phyloP scores from a whole-genome alignment of 2,888 invertebrate species.

The Eurois occulta region DNA sequence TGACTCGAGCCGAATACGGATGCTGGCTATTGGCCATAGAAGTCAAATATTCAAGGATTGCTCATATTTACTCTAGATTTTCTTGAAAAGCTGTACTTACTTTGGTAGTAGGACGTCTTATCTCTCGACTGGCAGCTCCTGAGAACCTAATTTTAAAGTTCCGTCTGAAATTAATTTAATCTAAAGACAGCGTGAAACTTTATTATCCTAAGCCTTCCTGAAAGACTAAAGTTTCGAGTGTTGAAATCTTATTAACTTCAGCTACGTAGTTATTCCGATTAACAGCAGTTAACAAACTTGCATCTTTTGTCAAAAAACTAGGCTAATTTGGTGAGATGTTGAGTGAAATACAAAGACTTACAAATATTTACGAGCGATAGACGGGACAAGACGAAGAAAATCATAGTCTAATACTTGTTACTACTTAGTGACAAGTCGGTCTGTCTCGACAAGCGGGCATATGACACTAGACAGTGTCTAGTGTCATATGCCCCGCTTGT shows the following conservation, averaged over 20 bases:
- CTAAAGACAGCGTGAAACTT: conserved; percentile 42
- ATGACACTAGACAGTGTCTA: no score
- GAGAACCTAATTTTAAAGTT: conserved; percentile 50
- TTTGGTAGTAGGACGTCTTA: conserved; percentile 17
- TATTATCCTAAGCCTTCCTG: conserved; percentile 24
- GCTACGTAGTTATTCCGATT: conserved; percentile 20
- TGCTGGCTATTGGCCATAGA: conserved; percentile 2
- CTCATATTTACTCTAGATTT: background rate
- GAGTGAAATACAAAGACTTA: background rate
- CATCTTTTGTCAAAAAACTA: background rate
- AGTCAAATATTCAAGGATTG: conserved; percentile 6
- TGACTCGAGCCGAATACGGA: conserved; percentile 29
- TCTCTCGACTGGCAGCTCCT: conserved; percentile 20
- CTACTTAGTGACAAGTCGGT: no score
- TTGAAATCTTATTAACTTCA: conserved; percentile 25
- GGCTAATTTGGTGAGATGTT: background rate
- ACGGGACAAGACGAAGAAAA: no score
- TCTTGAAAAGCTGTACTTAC: conserved; percentile 4
- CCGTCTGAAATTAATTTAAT: conserved; percentile 48
- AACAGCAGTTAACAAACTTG: conserved; percentile 7
- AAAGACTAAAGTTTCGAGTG: conserved; percentile 32
- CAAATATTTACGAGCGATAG: no score
- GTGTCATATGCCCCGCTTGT: no score
- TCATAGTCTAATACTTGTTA: no score
- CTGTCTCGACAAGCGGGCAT: no score